These are phyloP conservation scores for Echinops telfairi DNA, from an alignment of 2,113 vertebrate species.

Conservation along the genomic window DNA sequence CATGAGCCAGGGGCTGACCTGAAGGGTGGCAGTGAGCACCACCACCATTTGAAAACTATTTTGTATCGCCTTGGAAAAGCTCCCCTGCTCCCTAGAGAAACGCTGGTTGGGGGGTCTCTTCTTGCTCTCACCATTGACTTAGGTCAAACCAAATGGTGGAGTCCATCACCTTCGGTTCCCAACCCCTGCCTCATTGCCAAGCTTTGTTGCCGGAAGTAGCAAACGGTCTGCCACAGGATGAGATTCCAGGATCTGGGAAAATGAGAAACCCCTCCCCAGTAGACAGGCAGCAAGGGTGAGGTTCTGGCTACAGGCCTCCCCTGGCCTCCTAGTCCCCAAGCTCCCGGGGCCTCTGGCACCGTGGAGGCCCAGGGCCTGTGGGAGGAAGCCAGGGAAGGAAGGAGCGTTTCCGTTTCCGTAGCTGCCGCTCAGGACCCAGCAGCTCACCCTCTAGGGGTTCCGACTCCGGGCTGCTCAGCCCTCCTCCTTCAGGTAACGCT, in stretches of 20 bases:
- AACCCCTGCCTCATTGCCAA: background rate
- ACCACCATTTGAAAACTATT: background rate
- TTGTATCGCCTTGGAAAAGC: background rate
- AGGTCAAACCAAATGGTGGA: background rate
- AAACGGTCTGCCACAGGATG: background rate
- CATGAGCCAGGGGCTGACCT: background rate
- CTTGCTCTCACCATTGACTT: too few species aligned
- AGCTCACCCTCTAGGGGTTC: background rate
- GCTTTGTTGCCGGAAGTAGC: background rate
- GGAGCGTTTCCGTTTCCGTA: background rate
- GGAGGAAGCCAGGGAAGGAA: background rate
- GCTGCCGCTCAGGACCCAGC: background rate
- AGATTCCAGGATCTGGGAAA: background rate
- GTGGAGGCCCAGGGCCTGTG: accelerated
- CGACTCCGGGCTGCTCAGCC: background rate
- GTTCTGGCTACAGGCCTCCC: background rate
- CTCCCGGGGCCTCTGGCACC: background rate
- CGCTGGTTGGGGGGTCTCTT: too few species aligned
- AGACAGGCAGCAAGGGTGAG: background rate
- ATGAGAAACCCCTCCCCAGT: background rate
- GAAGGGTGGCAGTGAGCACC: background rate
- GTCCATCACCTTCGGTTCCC: background rate
- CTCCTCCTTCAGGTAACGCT: background rate
- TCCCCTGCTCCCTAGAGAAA: too few species aligned
- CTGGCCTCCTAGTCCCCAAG: background rate